Evolutionary conservation across 1,140 invertebrate genomes (phyloP), one percentile per base, ranked within the genome.

Genomic region (Phymastichus coffea): DNA sequence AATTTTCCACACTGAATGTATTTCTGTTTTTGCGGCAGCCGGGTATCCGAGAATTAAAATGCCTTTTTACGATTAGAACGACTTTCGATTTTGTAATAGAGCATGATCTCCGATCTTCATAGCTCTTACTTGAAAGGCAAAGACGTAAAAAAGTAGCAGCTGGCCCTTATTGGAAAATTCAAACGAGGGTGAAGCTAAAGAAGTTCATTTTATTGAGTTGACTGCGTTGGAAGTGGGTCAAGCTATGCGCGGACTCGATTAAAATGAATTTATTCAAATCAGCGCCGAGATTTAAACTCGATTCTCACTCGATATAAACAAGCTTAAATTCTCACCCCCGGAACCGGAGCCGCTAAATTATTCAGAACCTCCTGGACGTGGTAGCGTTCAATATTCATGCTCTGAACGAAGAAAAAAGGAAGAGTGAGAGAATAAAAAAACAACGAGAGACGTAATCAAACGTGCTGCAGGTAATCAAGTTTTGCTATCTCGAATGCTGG

Each of bases 251-350:
- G n/a, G n/a, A n/a, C 7, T 30, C 22, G 38, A 53, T 41, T 26
- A 20, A 26, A 53, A 53, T 53, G 9, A 30, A 40, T 53, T n/a
- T 53, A 53, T 53, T 53, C 51, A 25, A 40, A 28, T 25, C n/a
- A 30, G 23, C n/a, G 14, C 23, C n/a, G 23, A 6, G 14, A 2
- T 0, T 41, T 40, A 37, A 53, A 14, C 10, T 19, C 12, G 10
- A 38, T 37, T 35, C 22, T 20, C 26, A 35, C 35, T 12, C 3
- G 19, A 38, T 38, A 38, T 51, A 38, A 51, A 25, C 33, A 51
- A 49, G 28, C 48, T 35, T 14, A 22, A 15, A 23, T n/a, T 49
- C 17, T 20, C 47, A 3, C 15, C 22, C 15, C 4, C 40, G n/a
- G n/a, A n/a, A 7, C 14, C 22, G 17, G 17, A 14, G 22, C 20